A percentile compares a stretch with the other conserved stretches of the same genome.
Evolutionary conservation across 2,113 vertebrate genomes (phyloP).

Genomic region (Neomonachus schauinslandi): DNA sequence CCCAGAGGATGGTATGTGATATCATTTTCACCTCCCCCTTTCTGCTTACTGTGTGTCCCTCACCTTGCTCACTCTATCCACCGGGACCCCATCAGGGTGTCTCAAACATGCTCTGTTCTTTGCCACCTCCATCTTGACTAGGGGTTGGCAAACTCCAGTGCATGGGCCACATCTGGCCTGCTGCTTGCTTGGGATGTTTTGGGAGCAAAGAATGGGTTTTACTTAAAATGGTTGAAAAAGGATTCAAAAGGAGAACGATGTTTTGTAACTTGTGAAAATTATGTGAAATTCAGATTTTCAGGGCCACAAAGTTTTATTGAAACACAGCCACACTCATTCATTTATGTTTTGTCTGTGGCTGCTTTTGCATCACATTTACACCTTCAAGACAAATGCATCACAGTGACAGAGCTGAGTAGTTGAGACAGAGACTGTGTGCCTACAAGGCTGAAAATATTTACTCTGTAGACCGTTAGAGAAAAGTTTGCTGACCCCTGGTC

Average conservation of each 20-base stretch:
- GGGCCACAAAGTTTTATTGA: background rate
- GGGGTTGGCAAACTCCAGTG: background rate
- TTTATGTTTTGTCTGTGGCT: background rate
- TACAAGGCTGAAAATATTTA: background rate
- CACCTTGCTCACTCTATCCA: background rate
- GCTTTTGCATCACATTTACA: background rate
- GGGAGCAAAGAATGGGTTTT: background rate
- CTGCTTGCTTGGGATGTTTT: background rate
- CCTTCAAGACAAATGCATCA: background rate
- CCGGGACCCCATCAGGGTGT: background rate
- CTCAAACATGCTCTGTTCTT: background rate
- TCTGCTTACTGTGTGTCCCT: background rate
- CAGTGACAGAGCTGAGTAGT: background rate
- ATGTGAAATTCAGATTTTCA: background rate
- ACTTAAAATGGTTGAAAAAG: background rate
- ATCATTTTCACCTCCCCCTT: background rate
- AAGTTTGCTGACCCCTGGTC: background rate
- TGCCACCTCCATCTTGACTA: background rate
- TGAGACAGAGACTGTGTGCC: background rate
- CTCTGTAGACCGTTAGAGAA: background rate
- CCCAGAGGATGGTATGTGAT: background rate
- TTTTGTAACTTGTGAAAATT: slow-evolving; percentile 25
- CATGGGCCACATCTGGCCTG: background rate
- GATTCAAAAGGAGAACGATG: background rate
- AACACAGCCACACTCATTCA: background rate